Conservation (phyloP, 2,797 vertebrate genomes). For the Acipenser oxyrinchus region DNA sequence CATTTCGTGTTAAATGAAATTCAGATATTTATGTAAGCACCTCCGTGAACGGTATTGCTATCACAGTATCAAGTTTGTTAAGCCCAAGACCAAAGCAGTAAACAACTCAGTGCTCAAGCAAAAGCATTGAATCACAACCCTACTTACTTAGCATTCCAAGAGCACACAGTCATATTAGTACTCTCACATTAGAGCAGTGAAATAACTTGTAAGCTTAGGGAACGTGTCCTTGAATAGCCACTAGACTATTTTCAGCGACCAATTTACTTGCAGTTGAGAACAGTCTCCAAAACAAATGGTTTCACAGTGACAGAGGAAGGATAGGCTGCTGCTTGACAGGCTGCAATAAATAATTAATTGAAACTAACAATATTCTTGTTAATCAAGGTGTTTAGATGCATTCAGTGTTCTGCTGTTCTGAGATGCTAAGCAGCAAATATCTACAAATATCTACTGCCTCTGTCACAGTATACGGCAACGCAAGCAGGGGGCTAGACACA, state of each 20-base stretch:
- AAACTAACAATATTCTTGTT: neutral
- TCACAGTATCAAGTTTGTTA: constrained; percentile 33
- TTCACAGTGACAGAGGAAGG: constrained; percentile 14
- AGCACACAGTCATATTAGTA: constrained; percentile 24
- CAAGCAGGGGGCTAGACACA: neutral
- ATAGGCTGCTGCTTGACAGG: constrained; percentile 7
- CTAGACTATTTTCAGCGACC: constrained; percentile 19
- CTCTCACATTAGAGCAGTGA: constrained; percentile 18
- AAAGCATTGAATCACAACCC: constrained; percentile 1
- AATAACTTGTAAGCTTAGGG: constrained; percentile 27
- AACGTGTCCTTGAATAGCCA: constrained; percentile 23
- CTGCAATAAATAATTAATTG: neutral
- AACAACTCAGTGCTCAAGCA: constrained; percentile 16
- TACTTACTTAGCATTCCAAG: constrained; percentile 30
- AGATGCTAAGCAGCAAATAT: neutral
- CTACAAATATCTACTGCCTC: neutral
- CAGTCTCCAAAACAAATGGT: constrained; percentile 15
- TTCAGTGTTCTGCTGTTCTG: neutral
- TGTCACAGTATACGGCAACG: neutral
- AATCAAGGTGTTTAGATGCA: neutral
- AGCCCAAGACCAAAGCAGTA: constrained; percentile 33
- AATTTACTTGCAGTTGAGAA: constrained; percentile 22
- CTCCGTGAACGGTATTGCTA: too few relatives aligned
- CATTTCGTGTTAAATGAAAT: too few relatives aligned
- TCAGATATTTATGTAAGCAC: too few relatives aligned